Conservation (phyloP, 2,797 vertebrate genomes). For the Eospalax fontanierii region DNA sequence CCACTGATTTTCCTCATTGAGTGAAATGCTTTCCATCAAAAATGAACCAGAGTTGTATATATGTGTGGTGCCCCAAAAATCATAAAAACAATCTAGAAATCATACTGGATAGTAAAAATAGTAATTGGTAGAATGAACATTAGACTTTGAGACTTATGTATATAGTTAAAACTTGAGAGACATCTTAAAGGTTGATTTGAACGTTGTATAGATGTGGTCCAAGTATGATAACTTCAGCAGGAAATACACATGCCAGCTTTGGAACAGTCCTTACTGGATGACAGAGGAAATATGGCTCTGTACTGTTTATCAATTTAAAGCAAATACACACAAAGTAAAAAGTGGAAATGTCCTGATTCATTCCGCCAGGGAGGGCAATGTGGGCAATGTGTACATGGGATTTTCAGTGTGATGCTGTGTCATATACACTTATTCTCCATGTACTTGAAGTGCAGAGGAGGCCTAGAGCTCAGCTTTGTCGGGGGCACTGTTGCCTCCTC, state of each 20-base stretch:
- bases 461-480: neutral
- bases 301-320: neutral
- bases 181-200: no score
- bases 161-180: neutral
- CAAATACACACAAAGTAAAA: neutral
- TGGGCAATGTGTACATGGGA: rapidly evolving
- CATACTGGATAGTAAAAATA: neutral
- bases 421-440: neutral
- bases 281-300: neutral
- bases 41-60: neutral
- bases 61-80: neutral
- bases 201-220: rapidly evolving
- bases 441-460: neutral
- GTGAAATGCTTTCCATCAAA: neutral
- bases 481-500: no score
- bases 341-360: neutral
- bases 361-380: no score
- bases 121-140: neutral
- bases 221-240: neutral
- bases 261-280: neutral
- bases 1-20: neutral
- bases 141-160: neutral
- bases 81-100: neutral
- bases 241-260: neutral
- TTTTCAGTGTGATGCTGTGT: rapidly evolving